These are phyloP conservation scores for Probaryconus sp. DNA, from an alignment of 1,140 invertebrate genomes.

Conservation along the genomic window DNA sequence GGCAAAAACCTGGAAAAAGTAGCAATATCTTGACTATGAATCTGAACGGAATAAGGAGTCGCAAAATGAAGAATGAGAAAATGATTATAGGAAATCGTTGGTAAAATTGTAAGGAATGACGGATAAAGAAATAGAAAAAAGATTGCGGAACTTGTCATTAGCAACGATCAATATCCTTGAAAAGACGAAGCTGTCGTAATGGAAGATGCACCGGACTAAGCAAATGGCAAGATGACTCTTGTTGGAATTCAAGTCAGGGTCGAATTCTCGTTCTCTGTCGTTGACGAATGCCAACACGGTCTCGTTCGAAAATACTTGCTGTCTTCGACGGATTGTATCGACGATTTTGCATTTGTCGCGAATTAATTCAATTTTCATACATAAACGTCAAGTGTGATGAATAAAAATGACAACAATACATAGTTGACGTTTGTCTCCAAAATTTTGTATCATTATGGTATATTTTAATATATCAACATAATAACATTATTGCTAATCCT, in stretches of 20 bases:
- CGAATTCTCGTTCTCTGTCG: slow-evolving; percentile 53
- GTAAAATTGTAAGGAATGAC: slow-evolving; percentile 27
- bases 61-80: slow-evolving; percentile 11
- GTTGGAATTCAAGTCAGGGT: slow-evolving; percentile 71
- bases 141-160: slow-evolving; percentile 46
- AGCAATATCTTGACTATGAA: neutral
- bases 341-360: slow-evolving; percentile 14
- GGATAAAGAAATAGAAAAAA: slow-evolving; percentile 27
- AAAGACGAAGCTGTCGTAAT: slow-evolving; percentile 31
- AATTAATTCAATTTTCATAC: slow-evolving; percentile 22
- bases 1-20: neutral
- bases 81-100: slow-evolving; percentile 25
- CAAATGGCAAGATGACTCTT: slow-evolving; percentile 63
- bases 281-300: slow-evolving; percentile 33
- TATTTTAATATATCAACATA: no score
- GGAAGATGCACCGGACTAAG: slow-evolving; percentile 53
- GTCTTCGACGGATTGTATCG: slow-evolving; percentile 16
- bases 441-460: no score
- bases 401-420: no score
- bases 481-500: no score
- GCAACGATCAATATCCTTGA: slow-evolving; percentile 42
- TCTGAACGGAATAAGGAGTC: slow-evolving; percentile 5
- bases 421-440: no score
- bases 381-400: slow-evolving; percentile 11
- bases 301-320: slow-evolving; percentile 61